These are phyloP conservation scores for Euphonia xanthogaster DNA, from an alignment of 2,797 vertebrate species.

Conservation along the genomic window DNA sequence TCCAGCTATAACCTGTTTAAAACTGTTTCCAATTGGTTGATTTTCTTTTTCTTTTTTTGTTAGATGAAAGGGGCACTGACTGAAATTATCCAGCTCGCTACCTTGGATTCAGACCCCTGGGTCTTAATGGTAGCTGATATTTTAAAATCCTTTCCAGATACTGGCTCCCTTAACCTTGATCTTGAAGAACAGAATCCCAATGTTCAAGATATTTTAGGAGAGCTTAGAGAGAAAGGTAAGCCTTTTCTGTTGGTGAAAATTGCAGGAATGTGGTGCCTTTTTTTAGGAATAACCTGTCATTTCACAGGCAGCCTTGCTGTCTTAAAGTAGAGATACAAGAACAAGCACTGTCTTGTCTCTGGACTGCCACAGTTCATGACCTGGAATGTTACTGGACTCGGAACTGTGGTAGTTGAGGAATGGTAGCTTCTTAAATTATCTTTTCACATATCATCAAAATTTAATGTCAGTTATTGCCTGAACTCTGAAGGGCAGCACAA, in stretches of 20 bases:
- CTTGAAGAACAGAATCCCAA: conserved; percentile 98
- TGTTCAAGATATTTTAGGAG: conserved; percentile 96
- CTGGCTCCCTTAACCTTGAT: conserved; percentile 94
- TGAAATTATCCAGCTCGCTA: conserved; percentile 95
- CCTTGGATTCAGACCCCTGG: conserved; percentile 97
- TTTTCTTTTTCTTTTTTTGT: conserved; percentile 54
- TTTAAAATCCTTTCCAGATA: conserved; percentile 97
- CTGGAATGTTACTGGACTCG: background rate
- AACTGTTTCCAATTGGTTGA: conserved; percentile 58
- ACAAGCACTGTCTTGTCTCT: background rate
- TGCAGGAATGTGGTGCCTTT: background rate
- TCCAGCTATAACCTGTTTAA: background rate
- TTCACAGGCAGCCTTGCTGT: background rate
- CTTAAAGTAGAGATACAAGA: background rate
- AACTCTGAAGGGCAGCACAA: background rate
- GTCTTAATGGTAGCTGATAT: conserved; percentile 99
- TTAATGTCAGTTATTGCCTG: background rate
- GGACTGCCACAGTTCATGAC: background rate
- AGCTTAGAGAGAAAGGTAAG: conserved; percentile 95
- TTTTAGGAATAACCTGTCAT: background rate
- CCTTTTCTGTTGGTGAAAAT: background rate
- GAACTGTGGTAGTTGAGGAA: background rate
- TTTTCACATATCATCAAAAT: background rate
- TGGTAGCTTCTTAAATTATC: background rate
- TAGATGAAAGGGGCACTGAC: conserved; percentile 97